Percentiles rank a stretch among this genome's conserved stretches.
These are phyloP conservation scores for Mesorhabditis sp. DNA, from an alignment of 2,888 invertebrate species.

Conservation along the genomic window DNA sequence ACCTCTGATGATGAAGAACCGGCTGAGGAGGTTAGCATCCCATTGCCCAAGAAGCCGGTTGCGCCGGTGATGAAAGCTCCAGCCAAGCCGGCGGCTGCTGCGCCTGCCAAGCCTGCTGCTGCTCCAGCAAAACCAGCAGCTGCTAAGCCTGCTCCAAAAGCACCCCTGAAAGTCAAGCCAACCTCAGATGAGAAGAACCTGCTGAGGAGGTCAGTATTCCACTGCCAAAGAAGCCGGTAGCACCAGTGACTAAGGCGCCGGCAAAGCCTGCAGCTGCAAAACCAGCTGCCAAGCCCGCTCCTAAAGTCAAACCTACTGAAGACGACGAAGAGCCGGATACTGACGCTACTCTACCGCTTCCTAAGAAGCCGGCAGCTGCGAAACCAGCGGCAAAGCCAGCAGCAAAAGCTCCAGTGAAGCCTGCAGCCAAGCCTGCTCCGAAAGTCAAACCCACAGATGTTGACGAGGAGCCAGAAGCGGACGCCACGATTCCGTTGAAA, in stretches of 20 bases:
- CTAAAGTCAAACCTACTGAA: constrained; percentile 16
- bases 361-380: constrained; percentile 15
- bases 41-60: constrained; percentile 10
- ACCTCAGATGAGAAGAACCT: constrained; percentile 6
- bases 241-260: constrained; percentile 1
- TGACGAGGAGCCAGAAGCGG: constrained; percentile 1
- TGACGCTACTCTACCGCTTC: constrained; percentile 14
- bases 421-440: constrained; percentile 1
- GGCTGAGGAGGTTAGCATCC: constrained; percentile 4
- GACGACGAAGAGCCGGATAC: constrained; percentile 20
- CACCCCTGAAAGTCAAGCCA: background rate
- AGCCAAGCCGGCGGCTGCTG: background rate
- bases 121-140: constrained; percentile 8
- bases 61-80: constrained; percentile 8
- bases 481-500: constrained; percentile 24
- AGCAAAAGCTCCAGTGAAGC: background rate
- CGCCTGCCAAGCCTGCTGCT: constrained; percentile 9
- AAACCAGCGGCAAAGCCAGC: background rate
- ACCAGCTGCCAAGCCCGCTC: background rate
- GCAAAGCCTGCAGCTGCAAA: constrained; percentile 1
- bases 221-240: constrained; percentile 6
- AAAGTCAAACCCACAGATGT: constrained; percentile 1
- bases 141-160: background rate
- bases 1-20: constrained; percentile 16
- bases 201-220: background rate